phyloP scores from a whole-genome alignment of 1,140 invertebrate species.

The Apis dorsata region DNA sequence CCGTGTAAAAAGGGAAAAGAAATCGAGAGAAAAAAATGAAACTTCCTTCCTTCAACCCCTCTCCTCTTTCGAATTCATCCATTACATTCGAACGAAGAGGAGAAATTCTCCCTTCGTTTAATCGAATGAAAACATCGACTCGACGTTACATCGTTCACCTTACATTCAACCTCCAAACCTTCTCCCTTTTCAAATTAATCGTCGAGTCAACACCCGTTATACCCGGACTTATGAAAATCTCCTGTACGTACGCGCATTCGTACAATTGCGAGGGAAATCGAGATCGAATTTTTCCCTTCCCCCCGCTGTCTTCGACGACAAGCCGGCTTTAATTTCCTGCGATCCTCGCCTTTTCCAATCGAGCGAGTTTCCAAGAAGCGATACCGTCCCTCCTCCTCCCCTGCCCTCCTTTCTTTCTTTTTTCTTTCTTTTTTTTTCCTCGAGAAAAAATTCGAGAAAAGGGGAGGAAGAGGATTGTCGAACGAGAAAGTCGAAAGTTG shows the following conservation, averaged over 20 bases:
- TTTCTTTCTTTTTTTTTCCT: background rate
- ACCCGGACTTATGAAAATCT: background rate
- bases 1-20: too few relatives aligned
- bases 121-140: background rate
- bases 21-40: too few relatives aligned
- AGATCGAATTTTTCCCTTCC: conserved; percentile 44
- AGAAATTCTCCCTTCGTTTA: too few relatives aligned
- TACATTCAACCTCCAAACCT: background rate
- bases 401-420: background rate
- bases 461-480: background rate
- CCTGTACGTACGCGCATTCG: conserved; percentile 1
- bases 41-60: too few relatives aligned
- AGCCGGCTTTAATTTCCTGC: conserved; percentile 64
- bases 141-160: background rate
- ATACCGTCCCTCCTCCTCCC: conserved; percentile 14
- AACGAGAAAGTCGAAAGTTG: too few relatives aligned
- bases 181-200: background rate
- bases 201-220: background rate
- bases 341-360: conserved; percentile 54
- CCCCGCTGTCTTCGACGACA: conserved; percentile 35
- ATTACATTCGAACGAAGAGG: too few relatives aligned
- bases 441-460: conserved; percentile 22
- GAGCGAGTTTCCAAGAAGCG: conserved; percentile 51
- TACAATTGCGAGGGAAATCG: background rate
- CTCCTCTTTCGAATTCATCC: too few relatives aligned